Percentiles rank a stretch among this genome's conserved stretches.
These are phyloP conservation scores for Pelecanus crispus DNA, from an alignment of 2,113 vertebrate genomes.

Conservation along the genomic window DNA sequence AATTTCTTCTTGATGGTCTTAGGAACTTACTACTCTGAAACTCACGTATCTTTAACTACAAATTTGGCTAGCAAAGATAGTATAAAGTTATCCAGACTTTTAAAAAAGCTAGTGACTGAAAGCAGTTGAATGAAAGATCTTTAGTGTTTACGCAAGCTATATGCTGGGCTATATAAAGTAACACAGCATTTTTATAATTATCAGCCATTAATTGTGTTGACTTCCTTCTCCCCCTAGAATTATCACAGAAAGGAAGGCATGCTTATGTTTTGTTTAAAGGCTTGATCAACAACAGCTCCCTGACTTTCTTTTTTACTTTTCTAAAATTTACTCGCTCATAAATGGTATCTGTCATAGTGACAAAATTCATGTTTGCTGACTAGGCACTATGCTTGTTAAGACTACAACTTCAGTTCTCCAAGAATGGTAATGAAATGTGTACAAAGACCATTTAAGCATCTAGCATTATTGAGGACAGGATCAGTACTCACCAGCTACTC, in stretches of 20 bases:
- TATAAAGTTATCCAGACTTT: background rate
- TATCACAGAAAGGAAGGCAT: background rate
- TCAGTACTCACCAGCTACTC: background rate
- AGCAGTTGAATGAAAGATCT: background rate
- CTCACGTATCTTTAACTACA: background rate
- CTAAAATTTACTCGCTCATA: background rate
- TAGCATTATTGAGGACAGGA: background rate
- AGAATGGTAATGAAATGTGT: background rate
- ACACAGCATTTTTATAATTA: background rate
- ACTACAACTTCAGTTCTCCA: background rate
- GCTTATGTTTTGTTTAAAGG: background rate
- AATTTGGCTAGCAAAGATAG: background rate
- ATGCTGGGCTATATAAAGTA: background rate
- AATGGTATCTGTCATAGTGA: background rate
- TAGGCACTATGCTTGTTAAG: background rate
- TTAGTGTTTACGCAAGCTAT: background rate
- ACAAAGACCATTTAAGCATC: background rate
- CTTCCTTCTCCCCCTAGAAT: conserved; percentile 1
- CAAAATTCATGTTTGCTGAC: background rate
- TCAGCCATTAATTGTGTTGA: background rate
- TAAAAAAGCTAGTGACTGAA: background rate
- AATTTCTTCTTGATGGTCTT: background rate
- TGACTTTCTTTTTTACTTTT: background rate
- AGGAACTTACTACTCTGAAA: background rate
- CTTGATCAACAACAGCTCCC: background rate